These are phyloP conservation scores for Oxycera nigricornis DNA, from an alignment of 2,888 invertebrate species.

Conservation along the genomic window DNA sequence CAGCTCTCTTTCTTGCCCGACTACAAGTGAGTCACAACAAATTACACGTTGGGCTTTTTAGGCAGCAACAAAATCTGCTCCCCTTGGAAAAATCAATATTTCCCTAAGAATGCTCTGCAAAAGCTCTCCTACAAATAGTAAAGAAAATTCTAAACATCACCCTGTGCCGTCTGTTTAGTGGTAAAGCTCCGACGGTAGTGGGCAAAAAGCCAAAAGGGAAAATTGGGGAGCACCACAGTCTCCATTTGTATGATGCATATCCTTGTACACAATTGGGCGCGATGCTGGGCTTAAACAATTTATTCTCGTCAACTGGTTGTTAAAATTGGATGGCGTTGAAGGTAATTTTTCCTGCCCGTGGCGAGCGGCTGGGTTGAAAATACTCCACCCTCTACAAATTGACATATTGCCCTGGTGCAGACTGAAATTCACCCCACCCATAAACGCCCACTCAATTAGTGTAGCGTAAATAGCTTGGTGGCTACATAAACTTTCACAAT, in stretches of 20 bases:
- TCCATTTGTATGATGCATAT: background rate
- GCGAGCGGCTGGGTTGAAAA: background rate
- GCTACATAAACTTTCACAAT: background rate
- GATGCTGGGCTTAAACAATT: constrained; percentile 14
- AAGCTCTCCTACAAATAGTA: background rate
- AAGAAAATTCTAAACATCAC: background rate
- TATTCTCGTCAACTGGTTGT: constrained; percentile 28
- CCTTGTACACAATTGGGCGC: background rate
- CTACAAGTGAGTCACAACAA: constrained; percentile 13
- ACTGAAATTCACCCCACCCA: constrained; percentile 7
- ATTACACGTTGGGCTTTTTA: constrained; percentile 9
- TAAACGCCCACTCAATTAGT: constrained; percentile 23
- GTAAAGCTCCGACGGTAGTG: background rate
- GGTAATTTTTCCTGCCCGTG: too few relatives aligned
- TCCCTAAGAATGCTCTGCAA: background rate
- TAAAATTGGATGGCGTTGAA: constrained; percentile 11
- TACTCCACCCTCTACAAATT: constrained; percentile 8
- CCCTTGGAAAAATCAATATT: constrained; percentile 12
- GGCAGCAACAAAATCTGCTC: background rate
- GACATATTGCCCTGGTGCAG: background rate
- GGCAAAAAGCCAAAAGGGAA: background rate
- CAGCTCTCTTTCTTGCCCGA: background rate
- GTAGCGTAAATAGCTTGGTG: constrained; percentile 2
- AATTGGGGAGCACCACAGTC: background rate
- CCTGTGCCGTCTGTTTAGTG: background rate